Conservation (phyloP, 2,113 vertebrate species). For the Drymodes brunneopygia region DNA sequence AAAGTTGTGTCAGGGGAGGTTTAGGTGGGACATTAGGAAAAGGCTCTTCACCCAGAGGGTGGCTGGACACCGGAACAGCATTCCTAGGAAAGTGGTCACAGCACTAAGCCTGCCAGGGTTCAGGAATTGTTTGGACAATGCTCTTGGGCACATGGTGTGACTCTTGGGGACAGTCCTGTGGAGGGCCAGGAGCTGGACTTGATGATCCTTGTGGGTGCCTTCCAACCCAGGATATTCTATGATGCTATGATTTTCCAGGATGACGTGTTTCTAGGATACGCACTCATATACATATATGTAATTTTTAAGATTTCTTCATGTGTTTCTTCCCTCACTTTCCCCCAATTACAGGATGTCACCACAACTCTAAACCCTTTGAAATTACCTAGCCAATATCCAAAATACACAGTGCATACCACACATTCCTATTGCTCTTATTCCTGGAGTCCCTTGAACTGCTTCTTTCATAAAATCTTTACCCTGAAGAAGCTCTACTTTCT, state of each 20-base stretch:
- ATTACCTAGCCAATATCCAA: background rate
- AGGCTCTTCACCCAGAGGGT: background rate
- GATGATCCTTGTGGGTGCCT: background rate
- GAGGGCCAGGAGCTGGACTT: background rate
- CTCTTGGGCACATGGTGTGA: background rate
- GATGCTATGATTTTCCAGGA: accelerated
- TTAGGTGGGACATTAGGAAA: background rate
- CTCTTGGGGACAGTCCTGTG: background rate
- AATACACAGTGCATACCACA: background rate
- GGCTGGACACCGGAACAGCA: background rate
- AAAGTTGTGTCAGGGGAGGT: background rate
- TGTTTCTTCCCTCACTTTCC: background rate
- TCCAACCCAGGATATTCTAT: background rate
- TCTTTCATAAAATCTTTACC: background rate
- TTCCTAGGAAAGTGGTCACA: background rate
- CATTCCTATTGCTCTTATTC: background rate
- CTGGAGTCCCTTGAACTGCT: background rate
- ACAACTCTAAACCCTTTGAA: background rate
- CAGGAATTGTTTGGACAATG: background rate
- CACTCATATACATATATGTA: accelerated
- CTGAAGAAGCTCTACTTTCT: background rate
- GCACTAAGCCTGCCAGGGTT: background rate
- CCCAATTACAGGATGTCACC: accelerated
- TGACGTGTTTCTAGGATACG: background rate
- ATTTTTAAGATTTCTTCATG: background rate